Evolutionary conservation across 1,140 invertebrate species (phyloP).

Genomic region (Holotrichia oblita): DNA sequence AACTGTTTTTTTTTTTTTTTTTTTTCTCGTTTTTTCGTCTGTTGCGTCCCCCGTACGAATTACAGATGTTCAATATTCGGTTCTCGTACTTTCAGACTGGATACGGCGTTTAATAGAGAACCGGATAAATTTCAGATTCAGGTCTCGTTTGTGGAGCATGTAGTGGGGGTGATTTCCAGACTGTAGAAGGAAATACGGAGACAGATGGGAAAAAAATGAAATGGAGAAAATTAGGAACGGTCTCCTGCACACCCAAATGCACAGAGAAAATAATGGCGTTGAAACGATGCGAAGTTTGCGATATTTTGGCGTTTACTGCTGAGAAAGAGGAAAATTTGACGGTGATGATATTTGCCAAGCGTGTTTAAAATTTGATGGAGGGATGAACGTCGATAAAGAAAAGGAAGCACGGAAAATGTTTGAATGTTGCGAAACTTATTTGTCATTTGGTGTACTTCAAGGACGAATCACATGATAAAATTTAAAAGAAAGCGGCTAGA

Average conservation of each 20-base stretch:
- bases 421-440: background rate
- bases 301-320: background rate
- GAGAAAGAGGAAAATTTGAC: too few relatives aligned
- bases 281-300: background rate
- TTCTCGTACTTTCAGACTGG: constrained; percentile 3
- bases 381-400: background rate
- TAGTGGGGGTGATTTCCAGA: background rate
- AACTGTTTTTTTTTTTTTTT: constrained; percentile 26
- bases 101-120: constrained; percentile 22
- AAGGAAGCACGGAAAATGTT: background rate
- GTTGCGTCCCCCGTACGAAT: background rate
- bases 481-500: too few relatives aligned
- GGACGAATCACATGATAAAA: too few relatives aligned
- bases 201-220: constrained; percentile 8
- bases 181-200: background rate
- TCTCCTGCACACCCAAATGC: too few relatives aligned
- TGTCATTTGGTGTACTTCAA: background rate
- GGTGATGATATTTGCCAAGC: background rate
- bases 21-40: background rate
- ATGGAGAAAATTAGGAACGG: background rate
- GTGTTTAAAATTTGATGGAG: too few relatives aligned
- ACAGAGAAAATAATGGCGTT: background rate
- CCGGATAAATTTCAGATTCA: constrained; percentile 16
- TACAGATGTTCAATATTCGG: background rate
- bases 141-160: constrained; percentile 8